Conservation (phyloP, 2,797 vertebrate genomes). For the Cuniculus paca region DNA sequence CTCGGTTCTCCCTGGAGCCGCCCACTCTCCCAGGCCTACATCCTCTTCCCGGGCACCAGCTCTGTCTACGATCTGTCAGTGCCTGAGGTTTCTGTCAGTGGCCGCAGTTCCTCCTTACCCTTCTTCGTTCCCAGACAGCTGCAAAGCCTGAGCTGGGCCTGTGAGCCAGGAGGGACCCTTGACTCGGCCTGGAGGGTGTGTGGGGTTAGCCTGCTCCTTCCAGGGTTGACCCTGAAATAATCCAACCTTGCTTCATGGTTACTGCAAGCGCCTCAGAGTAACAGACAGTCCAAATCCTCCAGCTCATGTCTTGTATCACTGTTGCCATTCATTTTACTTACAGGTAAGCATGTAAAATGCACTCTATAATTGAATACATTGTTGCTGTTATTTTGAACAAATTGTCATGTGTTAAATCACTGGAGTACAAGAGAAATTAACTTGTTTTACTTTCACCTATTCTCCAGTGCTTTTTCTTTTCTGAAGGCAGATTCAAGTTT, state of each 20-base stretch:
- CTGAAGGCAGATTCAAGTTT: neutral
- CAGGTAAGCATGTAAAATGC: neutral
- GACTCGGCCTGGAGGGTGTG: neutral
- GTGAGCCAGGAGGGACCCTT: too few relatives aligned
- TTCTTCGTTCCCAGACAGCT: too few relatives aligned
- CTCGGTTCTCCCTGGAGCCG: neutral
- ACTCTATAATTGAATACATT: neutral
- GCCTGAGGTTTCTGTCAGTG: neutral
- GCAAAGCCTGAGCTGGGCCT: neutral
- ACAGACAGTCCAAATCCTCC: neutral
- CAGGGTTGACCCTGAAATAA: neutral
- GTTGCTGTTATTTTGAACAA: neutral
- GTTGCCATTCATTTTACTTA: neutral
- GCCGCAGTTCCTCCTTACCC: neutral
- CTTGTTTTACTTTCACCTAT: neutral
- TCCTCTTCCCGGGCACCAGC: neutral
- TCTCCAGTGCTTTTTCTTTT: neutral
- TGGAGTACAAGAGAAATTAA: neutral
- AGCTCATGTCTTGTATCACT: neutral
- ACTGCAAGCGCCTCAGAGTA: neutral
- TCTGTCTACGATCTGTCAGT: neutral
- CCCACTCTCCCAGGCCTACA: neutral
- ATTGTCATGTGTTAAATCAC: neutral
- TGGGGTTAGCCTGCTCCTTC: too few relatives aligned
- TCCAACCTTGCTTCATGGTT: neutral